Evolutionary conservation across 2,888 invertebrate species (phyloP), one percentile per base, ranked within the genome.

Genomic region (Pseudococcus jackbeardsleyi): DNA sequence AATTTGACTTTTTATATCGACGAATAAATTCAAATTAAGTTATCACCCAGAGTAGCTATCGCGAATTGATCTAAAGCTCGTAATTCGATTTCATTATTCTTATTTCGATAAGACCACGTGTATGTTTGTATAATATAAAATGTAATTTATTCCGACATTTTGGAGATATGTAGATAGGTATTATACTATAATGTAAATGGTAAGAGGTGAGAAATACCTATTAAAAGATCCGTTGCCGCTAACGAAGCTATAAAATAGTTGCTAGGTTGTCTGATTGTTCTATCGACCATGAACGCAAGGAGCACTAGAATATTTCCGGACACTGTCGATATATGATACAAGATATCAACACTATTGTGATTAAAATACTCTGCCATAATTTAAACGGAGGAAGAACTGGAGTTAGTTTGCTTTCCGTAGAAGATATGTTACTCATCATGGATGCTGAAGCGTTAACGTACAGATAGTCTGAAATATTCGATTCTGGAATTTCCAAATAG

Each of bases 191-290:
- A 50, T 15, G n/a, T 54, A 54, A 54, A n/a, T 54, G 15, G 54
- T 54, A 64, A 42, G 39, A 39, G 59, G 19, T 86, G 72, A 68
- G 64, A 85, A 59, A 93, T 92, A 95, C 96, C 99, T 92, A 99
- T 99, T 89, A 99, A 94, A 93, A 99, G 95, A 92, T 99, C 99
- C 11, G 98, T 98, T 89, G 98, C 97, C 84, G 99, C 99, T 89
- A 99, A 93, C 0, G 99, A 99, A 11, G 99, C 99, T 90, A 99
- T 99, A 93, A 99, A 99, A 93, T 99, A 99, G 93, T 99, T 99
- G 92, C 98, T 98, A 46, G 99, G 99, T 91, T 99, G 99, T 88
- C 99, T 93, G 91, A 97, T 97, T 90, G 96, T 96, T 89, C 98
- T 93, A 92, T 98, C 99, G 77, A 99, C 96, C 89, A 98, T 95